phyloP scores from a whole-genome alignment of 2,888 invertebrate genomes.

The Hypomecis punctinalis region DNA sequence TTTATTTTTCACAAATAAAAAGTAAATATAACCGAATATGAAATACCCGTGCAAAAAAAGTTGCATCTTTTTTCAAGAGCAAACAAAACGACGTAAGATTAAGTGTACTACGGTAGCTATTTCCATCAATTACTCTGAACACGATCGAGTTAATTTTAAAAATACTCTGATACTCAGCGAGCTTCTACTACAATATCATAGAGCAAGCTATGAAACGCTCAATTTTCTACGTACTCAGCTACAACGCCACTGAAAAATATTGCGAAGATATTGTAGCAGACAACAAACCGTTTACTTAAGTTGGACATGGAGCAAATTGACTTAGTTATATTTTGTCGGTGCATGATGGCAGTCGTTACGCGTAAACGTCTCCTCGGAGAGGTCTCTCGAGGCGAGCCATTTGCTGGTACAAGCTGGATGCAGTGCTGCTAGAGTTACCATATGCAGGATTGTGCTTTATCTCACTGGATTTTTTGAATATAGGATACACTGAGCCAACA shows the following conservation, averaged over 20 bases:
- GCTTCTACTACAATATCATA: conserved; percentile 21
- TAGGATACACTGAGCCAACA: too few relatives aligned
- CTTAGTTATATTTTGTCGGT: conserved; percentile 53
- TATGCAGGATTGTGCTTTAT: too few relatives aligned
- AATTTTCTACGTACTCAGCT: conserved; percentile 26
- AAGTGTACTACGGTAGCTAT: conserved; percentile 5
- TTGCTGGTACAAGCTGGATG: conserved; percentile 60
- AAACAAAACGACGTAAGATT: not conserved
- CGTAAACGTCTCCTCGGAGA: conserved; percentile 54
- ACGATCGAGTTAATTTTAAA: conserved; percentile 17
- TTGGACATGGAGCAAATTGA: conserved; percentile 52
- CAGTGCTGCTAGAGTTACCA: conserved; percentile 16
- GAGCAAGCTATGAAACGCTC: conserved; percentile 32
- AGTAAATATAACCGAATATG: too few relatives aligned
- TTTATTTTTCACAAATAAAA: too few relatives aligned
- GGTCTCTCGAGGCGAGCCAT: conserved; percentile 59
- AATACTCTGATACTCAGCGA: conserved; percentile 15
- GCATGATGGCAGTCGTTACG: conserved; percentile 56
- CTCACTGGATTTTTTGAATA: too few relatives aligned
- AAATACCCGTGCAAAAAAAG: too few relatives aligned
- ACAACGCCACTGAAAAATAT: conserved; percentile 27
- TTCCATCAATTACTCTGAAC: conserved; percentile 13
- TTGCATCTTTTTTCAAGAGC: not conserved
- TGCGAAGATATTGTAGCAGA: conserved; percentile 32
- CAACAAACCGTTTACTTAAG: conserved; percentile 46